A percentile compares a stretch with the other conserved stretches of the same genome.
Evolutionary conservation across 2,888 invertebrate species (phyloP).

Genomic region (Plebejus anna): DNA sequence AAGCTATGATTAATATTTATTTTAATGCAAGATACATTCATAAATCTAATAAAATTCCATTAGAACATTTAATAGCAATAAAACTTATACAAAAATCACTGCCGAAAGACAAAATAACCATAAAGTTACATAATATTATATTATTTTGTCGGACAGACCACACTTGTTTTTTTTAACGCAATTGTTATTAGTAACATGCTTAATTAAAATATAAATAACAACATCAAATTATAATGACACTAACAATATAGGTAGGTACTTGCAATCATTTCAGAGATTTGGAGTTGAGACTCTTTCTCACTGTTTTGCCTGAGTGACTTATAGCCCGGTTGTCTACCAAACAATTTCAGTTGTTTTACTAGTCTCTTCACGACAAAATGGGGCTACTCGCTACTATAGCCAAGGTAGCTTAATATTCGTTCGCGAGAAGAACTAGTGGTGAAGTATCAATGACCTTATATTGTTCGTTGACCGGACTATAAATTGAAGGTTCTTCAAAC

Average conservation of each 20-base stretch:
- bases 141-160: neutral
- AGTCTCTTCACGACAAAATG: neutral
- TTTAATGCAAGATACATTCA: neutral
- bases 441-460: no score
- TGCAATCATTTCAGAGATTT: neutral
- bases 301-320: no score
- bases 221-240: neutral
- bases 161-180: neutral
- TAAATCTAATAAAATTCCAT: neutral
- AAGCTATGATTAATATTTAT: conserved; percentile 10
- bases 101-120: neutral
- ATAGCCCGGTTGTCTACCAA: no score
- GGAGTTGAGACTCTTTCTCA: neutral
- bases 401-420: no score
- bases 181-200: neutral
- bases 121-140: neutral
- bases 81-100: neutral
- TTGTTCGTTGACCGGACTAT: no score
- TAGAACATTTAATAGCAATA: conserved; percentile 5
- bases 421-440: no score
- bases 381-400: neutral
- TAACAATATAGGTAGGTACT: neutral
- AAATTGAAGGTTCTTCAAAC: no score
- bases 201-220: neutral
- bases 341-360: no score